These are phyloP conservation scores for Esox lucius DNA, from an alignment of 2,797 vertebrate genomes.

Conservation along the genomic window DNA sequence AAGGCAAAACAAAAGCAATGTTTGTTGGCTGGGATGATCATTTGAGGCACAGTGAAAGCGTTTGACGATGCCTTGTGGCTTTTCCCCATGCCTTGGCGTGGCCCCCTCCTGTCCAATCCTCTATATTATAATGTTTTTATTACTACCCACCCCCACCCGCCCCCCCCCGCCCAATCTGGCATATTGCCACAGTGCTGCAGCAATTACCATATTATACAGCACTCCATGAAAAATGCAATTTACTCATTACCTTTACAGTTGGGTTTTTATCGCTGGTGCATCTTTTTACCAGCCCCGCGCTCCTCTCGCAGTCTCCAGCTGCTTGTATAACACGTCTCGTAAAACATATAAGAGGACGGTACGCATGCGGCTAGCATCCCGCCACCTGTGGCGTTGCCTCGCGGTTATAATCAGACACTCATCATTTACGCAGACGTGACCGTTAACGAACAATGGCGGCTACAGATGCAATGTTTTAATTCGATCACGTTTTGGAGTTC, in stretches of 20 bases:
- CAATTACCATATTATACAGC: conserved; percentile 20
- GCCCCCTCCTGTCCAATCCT: conserved; percentile 10
- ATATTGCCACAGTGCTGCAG: conserved; percentile 11
- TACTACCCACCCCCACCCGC: not conserved
- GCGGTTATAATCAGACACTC: conserved; percentile 7
- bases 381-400: not conserved
- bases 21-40: not conserved
- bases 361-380: too few species aligned
- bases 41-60: not conserved
- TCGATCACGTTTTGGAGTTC: too few species aligned
- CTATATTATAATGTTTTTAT: conserved; percentile 7
- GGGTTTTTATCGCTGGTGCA: conserved; percentile 4
- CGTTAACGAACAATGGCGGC: not conserved
- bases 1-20: not conserved
- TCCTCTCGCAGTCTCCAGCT: not conserved
- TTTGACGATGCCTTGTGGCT: conserved; percentile 2
- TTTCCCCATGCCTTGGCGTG: not conserved
- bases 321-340: conserved; percentile 5
- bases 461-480: not conserved
- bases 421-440: not conserved
- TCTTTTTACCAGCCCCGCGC: conserved; percentile 12
- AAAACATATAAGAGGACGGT: not conserved
- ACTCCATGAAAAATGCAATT: conserved; percentile 23
- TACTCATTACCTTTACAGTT: conserved; percentile 14
- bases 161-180: not conserved